Percentiles rank a stretch among this genome's conserved stretches.
phyloP scores from a whole-genome alignment of 2,113 vertebrate species.

The Entomyzon cyanotis region DNA sequence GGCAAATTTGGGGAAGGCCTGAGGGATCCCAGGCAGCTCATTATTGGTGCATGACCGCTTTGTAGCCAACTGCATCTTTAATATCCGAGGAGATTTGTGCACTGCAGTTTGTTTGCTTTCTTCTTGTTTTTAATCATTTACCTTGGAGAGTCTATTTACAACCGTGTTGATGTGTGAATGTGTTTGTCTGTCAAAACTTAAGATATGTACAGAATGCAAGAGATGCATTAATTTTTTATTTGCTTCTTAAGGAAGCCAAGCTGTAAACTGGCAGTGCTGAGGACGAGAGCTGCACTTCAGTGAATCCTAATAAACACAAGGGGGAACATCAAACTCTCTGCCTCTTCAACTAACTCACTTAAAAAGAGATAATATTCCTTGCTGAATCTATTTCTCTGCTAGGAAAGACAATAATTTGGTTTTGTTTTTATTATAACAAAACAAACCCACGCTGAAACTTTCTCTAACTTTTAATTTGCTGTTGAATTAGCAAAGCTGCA shows the following conservation, averaged over 20 bases:
- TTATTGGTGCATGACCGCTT: conserved; percentile 62
- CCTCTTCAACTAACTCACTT: neutral
- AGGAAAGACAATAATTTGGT: conserved; percentile 3
- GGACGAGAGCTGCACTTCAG: conserved; percentile 26
- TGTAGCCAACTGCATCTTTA: conserved; percentile 70
- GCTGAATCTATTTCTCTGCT: neutral
- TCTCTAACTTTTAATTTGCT: neutral
- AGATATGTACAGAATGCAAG: conserved; percentile 57
- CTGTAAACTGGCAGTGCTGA: conserved; percentile 41
- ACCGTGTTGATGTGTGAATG: conserved; percentile 47
- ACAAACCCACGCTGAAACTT: neutral
- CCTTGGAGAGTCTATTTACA: conserved; percentile 64
- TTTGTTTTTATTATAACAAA: neutral
- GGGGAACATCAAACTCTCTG: neutral
- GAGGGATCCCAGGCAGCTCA: conserved; percentile 60
- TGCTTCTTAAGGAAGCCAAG: conserved; percentile 51
- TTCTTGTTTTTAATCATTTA: conserved; percentile 78
- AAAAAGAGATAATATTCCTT: conserved; percentile 22
- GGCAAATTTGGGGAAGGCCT: conserved; percentile 61
- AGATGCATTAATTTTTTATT: conserved; percentile 69
- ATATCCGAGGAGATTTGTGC: conserved; percentile 67
- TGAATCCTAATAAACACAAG: conserved; percentile 41
- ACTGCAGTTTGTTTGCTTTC: conserved; percentile 60
- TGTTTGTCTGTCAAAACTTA: conserved; percentile 69
- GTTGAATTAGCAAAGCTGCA: neutral